A percentile compares a stretch with the other conserved stretches of the same genome.
These are phyloP conservation scores for Thereva nobilitata DNA, from an alignment of 2,888 invertebrate species.

Conservation along the genomic window DNA sequence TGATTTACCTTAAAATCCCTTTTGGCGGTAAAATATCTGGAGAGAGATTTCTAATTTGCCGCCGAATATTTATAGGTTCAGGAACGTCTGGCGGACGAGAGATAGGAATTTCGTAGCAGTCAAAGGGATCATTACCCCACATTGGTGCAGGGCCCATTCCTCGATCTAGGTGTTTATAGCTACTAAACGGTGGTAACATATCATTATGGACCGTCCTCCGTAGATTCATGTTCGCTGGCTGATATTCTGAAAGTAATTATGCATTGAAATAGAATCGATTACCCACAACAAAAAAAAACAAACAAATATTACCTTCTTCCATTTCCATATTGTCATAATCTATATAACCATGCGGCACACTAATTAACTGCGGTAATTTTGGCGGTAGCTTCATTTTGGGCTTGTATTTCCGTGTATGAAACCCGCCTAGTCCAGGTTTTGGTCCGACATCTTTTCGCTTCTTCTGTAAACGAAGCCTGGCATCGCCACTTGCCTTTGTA, in stretches of 20 bases:
- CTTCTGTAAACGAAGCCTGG: conserved; percentile 71
- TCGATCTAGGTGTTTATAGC: conserved; percentile 21
- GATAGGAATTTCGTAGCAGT: conserved; percentile 52
- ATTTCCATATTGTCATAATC: conserved; percentile 57
- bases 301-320: conserved; percentile 52
- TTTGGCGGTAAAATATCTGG: conserved; percentile 47
- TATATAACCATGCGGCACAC: conserved; percentile 53
- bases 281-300: background rate
- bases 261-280: background rate
- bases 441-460: conserved; percentile 49
- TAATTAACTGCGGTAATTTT: conserved; percentile 44
- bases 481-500: conserved; percentile 74
- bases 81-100: conserved; percentile 27
- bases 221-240: conserved; percentile 46
- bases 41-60: conserved; percentile 51
- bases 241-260: conserved; percentile 43
- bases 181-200: conserved; percentile 40
- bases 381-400: conserved; percentile 7
- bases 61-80: conserved; percentile 42
- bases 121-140: conserved; percentile 51
- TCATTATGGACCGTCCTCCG: conserved; percentile 53
- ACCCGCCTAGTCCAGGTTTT: conserved; percentile 6
- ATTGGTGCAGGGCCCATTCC: conserved; percentile 23
- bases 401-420: conserved; percentile 15
- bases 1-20: conserved; percentile 42